Base-by-base conservation (phyloP, 2,888 invertebrate species). In the Rotaria macrura region DNA sequence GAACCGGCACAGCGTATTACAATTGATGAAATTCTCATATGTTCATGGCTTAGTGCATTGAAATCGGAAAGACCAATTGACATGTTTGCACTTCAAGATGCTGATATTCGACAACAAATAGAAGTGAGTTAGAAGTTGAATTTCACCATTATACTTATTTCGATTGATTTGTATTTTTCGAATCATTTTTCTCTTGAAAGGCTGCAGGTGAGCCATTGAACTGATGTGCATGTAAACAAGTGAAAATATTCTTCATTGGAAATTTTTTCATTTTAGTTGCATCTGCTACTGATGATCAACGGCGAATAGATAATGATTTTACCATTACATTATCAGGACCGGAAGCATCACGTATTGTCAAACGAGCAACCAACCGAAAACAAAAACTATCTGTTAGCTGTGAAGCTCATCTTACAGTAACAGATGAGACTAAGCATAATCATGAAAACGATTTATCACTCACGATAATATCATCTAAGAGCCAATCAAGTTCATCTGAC, bases 1-100 rank as follows among this genome's bases (percentile, higher is more conserved):
- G 72, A 83, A 29, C 85, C 86, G 7, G 85, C 85, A 4, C 38
- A 49, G 43, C 85, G 86, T 55, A 43, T 83, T 34, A 86, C 85
- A 23, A 79, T 79, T 79, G 43, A n/a, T 43, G 25, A 34, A n/a
- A 79, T 79, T 43, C n/a, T 43, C 10, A 20, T 4, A n/a, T 43
- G n/a, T n/a, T 2, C 43, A 12, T 79, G 79, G 79, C 25, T 79
- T 10, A 43, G 25, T 20, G 84, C 49, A 23, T 12, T 20, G 23
- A n/a, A 17, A 43, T 38, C 79, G 4, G 79, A 79, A 79, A 25
- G 40, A 79, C 43, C 79, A n/a, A 43, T 79, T 9, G 79, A 79
- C 25, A 43, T 79, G 7, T 23, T 2, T 43, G 0, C 25, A 25
- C 1, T 74, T 5, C 34, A 10, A 20, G 65, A 65, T 34, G 20